Base-by-base conservation (phyloP, 2,888 invertebrate species). In the Eurytoma californica region DNA sequence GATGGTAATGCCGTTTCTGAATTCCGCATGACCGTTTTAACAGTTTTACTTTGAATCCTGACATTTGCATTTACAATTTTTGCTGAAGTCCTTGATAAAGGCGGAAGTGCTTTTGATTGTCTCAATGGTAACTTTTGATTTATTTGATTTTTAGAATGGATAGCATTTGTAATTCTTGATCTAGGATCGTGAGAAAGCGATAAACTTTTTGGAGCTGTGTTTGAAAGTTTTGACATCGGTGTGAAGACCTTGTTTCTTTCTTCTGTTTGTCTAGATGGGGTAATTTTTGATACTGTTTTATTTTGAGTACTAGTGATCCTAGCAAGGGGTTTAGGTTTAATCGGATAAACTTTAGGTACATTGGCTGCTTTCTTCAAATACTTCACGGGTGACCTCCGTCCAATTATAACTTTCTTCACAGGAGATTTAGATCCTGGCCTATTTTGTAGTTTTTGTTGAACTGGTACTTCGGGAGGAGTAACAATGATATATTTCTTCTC, bases 371-470 rank as follows among this genome's bases (percentile, higher is more conserved):
- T 82, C 16, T 77, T 82, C 9, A 77, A 61, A 9, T 80, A 80
- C 79, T 87, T 88, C 20, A 87, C 79, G 0, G 88, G 88, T 0
- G 90, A 88, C 72, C 84, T 86, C 79, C 87, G 83, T 63, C 86
- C 87, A 16, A 82, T 81, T 20, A 81, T 78, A 39, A 87, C 49
- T 80, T 85, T 86, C 73, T 89, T 90, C 0, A 85, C 74, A 2
- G 89, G 89, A 13, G 90, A 90, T 80, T 83, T 88, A 5, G 89
- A 84, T 83, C 89, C 86, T 3, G 80, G 72, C 80, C 82, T 86
- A 0, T 67, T 79, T 0, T 49, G 12, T 16, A 51, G 63, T 67
- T 28, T 60, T 72, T 68, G 63, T 72, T 30, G 20, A 30, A 72
- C 63, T 39, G 20, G 9, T 3, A 3, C 14, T n/a, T 24, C 24